phyloP scores from a whole-genome alignment of 2,888 invertebrate species.

The Archaeoteleia sp. region DNA sequence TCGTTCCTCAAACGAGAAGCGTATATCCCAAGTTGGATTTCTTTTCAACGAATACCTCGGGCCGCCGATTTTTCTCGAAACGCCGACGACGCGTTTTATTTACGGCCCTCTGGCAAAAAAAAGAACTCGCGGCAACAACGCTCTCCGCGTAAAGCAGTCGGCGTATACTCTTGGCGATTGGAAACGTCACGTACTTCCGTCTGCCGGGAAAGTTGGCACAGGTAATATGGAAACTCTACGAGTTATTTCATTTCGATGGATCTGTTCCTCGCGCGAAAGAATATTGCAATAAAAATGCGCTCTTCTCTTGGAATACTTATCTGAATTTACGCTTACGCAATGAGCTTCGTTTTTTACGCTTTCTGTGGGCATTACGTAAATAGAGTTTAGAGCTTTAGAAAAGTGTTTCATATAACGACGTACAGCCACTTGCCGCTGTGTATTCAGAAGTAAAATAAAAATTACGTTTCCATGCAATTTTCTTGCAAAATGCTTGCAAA shows the following conservation, averaged over 20 bases:
- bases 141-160: constrained; percentile 4
- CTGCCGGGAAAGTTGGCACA: constrained; percentile 24
- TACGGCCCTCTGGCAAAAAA: constrained; percentile 12
- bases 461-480: too few relatives aligned
- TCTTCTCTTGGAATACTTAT: too few relatives aligned
- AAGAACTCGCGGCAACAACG: constrained; percentile 3
- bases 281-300: constrained; percentile 1
- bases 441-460: too few relatives aligned
- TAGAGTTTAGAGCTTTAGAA: too few relatives aligned
- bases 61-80: constrained; percentile 29
- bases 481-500: too few relatives aligned
- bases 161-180: constrained; percentile 30
- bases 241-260: constrained; percentile 12
- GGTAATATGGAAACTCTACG: constrained; percentile 29
- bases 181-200: constrained; percentile 33
- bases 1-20: neutral
- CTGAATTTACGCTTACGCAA: too few relatives aligned
- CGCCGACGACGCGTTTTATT: constrained; percentile 30
- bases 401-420: too few relatives aligned
- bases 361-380: too few relatives aligned
- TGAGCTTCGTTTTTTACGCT: too few relatives aligned
- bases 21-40: constrained; percentile 12
- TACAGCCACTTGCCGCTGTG: too few relatives aligned
- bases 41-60: constrained; percentile 5
- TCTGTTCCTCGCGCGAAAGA: too few relatives aligned